Percentiles rank a stretch among this genome's conserved stretches.
These are phyloP conservation scores for Pseudomugil tenellus DNA, from an alignment of 2,797 vertebrate genomes.

Conservation along the genomic window DNA sequence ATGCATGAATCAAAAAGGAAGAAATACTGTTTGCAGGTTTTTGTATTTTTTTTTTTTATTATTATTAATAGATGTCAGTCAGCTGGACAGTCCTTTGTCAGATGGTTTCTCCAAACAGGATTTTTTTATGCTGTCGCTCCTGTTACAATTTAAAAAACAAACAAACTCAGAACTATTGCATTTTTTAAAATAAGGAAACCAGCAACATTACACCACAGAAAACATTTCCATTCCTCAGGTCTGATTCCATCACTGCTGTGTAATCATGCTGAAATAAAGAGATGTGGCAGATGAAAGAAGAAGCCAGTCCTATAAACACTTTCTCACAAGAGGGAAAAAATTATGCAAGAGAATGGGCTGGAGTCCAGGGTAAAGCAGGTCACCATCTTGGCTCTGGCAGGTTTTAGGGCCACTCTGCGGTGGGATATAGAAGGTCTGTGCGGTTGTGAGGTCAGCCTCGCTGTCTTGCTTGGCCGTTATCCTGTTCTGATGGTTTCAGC, in stretches of 20 bases:
- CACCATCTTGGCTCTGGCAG: slow-evolving; percentile 27
- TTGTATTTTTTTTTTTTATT: not conserved
- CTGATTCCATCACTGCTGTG: slow-evolving; percentile 21
- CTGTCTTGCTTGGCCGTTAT: slow-evolving; percentile 63
- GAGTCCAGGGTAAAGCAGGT: slow-evolving; percentile 34
- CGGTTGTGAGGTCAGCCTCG: slow-evolving; percentile 69
- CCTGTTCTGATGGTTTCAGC: slow-evolving; percentile 54
- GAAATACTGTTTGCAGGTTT: slow-evolving; percentile 12
- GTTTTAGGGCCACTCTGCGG: slow-evolving; percentile 51
- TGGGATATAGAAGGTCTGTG: slow-evolving; percentile 58
- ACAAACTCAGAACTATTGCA: no score
- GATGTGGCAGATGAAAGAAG: slow-evolving; percentile 20
- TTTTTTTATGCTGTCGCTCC: slow-evolving; percentile 23
- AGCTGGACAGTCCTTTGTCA: slow-evolving; percentile 71
- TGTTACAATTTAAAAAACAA: no score
- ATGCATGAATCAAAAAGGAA: slow-evolving; percentile 59
- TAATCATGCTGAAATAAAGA: slow-evolving; percentile 32
- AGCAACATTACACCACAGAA: slow-evolving; percentile 5
- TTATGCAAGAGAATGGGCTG: slow-evolving; percentile 26
- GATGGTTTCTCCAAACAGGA: slow-evolving; percentile 45
- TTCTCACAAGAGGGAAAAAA: slow-evolving; percentile 27
- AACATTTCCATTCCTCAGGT: slow-evolving; percentile 35
- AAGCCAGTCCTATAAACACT: not conserved
- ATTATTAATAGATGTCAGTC: slow-evolving; percentile 6
- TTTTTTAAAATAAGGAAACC: not conserved